These are phyloP conservation scores for Hycleus cichorii DNA, from an alignment of 1,140 invertebrate genomes.

Conservation along the genomic window DNA sequence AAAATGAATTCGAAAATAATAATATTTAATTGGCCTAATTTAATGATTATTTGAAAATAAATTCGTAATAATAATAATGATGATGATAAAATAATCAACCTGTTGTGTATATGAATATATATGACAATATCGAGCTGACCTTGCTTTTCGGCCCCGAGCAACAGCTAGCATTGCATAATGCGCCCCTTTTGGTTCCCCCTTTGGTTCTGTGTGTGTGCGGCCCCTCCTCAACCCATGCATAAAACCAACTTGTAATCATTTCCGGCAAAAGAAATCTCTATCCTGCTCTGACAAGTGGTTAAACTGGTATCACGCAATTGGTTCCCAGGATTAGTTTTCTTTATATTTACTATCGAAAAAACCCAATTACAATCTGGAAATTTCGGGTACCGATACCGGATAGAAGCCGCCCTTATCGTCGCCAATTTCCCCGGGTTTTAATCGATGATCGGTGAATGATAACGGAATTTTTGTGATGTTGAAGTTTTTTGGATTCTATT, in stretches of 20 bases:
- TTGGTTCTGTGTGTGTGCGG: not conserved
- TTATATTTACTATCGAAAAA: not conserved
- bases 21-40: too few species aligned
- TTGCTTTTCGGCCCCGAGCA: conserved; percentile 22
- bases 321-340: not conserved
- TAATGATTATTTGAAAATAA: too few species aligned
- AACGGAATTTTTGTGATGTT: too few species aligned
- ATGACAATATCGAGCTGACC: conserved; percentile 12
- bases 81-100: not conserved
- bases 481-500: too few species aligned
- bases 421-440: too few species aligned
- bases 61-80: too few species aligned
- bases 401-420: too few species aligned
- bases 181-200: conserved; percentile 18
- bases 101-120: conserved; percentile 2
- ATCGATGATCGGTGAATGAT: too few species aligned
- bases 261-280: conserved; percentile 19
- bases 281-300: conserved; percentile 14
- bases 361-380: not conserved
- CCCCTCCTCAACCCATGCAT: conserved; percentile 19
- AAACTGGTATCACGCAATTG: not conserved
- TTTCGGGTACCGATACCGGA: too few species aligned
- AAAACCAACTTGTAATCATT: conserved; percentile 22
- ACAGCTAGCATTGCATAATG: conserved; percentile 21
- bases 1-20: too few species aligned